Conservation (phyloP, 2,113 vertebrate genomes). For the Myrmophylax atrothorax region DNA sequence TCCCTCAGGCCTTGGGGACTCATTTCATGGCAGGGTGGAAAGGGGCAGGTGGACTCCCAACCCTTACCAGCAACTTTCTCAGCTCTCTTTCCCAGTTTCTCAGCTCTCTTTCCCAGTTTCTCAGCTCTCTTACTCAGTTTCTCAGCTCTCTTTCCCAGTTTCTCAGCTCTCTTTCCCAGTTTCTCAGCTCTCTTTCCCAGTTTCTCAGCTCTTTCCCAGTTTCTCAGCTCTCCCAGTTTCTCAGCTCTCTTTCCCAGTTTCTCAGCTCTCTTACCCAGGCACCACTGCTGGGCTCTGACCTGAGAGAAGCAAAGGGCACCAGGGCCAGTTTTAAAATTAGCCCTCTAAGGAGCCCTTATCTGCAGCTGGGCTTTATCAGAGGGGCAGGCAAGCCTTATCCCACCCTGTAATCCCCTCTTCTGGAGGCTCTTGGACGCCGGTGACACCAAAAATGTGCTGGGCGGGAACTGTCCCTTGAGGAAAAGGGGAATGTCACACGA, state of each 20-base stretch:
- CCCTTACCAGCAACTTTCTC: neutral
- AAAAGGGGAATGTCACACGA: neutral
- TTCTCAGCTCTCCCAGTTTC: neutral
- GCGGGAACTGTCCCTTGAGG: neutral
- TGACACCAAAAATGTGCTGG: neutral
- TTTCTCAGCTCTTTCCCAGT: neutral
- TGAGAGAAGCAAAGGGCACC: neutral
- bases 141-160: neutral
- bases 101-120: neutral
- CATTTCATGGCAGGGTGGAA: neutral
- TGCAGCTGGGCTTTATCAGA: conserved; percentile 13
- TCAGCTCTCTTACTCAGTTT: neutral
- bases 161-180: neutral
- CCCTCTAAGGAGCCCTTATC: conserved; percentile 38
- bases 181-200: neutral
- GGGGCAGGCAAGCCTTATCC: neutral
- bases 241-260: neutral
- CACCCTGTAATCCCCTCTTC: neutral
- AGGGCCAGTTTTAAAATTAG: conserved; percentile 53
- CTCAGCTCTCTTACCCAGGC: neutral
- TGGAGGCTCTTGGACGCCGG: neutral
- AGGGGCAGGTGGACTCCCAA: neutral
- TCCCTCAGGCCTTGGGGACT: neutral
- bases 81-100: neutral
- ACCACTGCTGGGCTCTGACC: rapidly evolving